Conservation (phyloP, 1,140 invertebrate species). For the roundworm (Caenorhabditis elegans) region DNA sequence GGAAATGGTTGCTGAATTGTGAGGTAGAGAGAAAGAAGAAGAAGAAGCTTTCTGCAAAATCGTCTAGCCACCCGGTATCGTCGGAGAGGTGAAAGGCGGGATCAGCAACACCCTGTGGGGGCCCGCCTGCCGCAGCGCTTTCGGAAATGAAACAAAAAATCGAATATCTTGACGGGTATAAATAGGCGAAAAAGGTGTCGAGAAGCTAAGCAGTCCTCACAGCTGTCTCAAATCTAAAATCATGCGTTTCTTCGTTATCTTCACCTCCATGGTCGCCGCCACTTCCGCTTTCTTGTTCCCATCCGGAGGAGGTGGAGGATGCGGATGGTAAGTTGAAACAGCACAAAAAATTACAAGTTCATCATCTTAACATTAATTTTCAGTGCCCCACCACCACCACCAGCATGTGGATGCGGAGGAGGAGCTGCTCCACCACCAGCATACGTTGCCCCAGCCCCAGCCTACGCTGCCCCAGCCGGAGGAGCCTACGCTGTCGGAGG, state of each 20-base stretch:
- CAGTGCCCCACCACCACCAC: conserved; percentile 29
- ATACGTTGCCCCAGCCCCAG: not conserved
- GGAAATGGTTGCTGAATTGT: not conserved
- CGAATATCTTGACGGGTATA: not conserved
- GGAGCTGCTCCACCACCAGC: conserved; percentile 5
- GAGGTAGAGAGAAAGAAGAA: not conserved
- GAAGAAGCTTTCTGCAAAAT: conserved; percentile 2
- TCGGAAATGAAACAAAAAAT: not conserved
- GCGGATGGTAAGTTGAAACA: conserved; percentile 23
- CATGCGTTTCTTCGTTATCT: not conserved
- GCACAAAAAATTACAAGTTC: too few relatives aligned
- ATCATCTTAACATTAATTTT: not conserved
- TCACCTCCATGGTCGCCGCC: conserved; percentile 8
- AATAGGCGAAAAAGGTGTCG: not conserved
- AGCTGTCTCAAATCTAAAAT: not conserved
- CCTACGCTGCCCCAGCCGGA: conserved; percentile 18
- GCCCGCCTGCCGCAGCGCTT: not conserved
- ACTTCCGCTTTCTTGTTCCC: conserved; percentile 34
- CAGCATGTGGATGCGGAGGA: not conserved
- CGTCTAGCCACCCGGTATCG: not conserved
- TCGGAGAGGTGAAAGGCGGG: conserved; percentile 8
- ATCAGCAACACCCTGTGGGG: not conserved
- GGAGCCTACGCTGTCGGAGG: conserved; percentile 14
- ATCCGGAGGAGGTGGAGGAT: conserved; percentile 30
- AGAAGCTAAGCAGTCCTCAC: not conserved